phyloP scores from a whole-genome alignment of 2,888 invertebrate genomes.

The Eurytoma adleriae region DNA sequence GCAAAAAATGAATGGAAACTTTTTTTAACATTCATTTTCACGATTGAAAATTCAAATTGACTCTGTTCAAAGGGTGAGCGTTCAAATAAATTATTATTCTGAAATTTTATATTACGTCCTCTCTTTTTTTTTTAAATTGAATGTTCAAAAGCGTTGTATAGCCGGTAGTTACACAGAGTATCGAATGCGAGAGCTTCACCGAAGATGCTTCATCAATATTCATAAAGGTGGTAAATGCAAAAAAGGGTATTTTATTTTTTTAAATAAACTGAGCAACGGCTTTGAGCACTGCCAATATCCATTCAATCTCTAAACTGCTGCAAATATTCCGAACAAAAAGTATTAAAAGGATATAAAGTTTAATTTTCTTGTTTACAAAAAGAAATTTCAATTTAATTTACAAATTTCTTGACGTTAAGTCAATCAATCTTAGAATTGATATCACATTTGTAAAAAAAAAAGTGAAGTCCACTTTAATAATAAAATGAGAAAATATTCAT shows the following conservation, averaged over 20 bases:
- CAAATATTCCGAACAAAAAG: too few species aligned
- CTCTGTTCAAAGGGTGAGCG: background rate
- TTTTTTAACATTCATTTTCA: background rate
- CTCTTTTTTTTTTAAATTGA: constrained; percentile 23
- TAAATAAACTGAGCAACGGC: constrained; percentile 36
- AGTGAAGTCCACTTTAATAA: too few species aligned
- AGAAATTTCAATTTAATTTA: too few species aligned
- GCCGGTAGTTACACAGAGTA: background rate
- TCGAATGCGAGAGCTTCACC: constrained; percentile 17
- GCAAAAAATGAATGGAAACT: too few species aligned
- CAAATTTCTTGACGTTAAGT: too few species aligned
- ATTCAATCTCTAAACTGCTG: too few species aligned
- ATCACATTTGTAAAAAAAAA: too few species aligned
- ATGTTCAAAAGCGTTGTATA: constrained; percentile 4
- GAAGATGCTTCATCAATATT: constrained; percentile 47
- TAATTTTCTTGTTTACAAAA: too few species aligned
- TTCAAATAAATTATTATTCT: constrained; percentile 15
- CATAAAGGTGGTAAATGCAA: constrained; percentile 31
- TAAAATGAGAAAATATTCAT: too few species aligned
- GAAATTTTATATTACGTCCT: background rate
- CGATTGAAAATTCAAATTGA: background rate
- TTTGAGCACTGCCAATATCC: constrained; percentile 21
- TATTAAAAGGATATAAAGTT: too few species aligned
- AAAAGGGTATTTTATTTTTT: constrained; percentile 29
- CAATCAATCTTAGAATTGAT: too few species aligned